Percentiles rank a stretch among this genome's conserved stretches.
Evolutionary conservation across 1,140 invertebrate genomes (phyloP).

Genomic region (Cydia splendana): DNA sequence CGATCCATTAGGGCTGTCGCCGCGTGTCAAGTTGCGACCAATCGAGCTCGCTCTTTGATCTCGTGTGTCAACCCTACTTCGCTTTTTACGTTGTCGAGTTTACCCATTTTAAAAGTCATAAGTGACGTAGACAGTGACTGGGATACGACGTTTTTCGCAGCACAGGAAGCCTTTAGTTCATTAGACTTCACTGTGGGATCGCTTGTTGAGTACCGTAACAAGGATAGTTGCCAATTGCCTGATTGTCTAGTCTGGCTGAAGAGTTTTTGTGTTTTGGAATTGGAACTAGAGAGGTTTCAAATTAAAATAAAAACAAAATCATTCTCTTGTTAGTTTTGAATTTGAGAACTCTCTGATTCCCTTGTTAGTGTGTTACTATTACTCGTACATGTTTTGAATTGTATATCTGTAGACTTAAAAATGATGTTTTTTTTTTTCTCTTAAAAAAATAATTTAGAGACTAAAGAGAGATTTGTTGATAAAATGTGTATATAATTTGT

Average conservation of each 20-base stretch:
- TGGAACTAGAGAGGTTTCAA: not conserved
- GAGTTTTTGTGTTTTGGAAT: not conserved
- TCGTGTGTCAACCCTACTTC: not conserved
- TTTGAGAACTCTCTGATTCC: no score
- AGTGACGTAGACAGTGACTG: not conserved
- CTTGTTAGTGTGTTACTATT: no score
- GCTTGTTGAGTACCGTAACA: not conserved
- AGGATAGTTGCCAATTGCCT: not conserved
- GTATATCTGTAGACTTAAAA: no score
- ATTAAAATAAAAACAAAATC: no score
- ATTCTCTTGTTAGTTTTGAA: no score
- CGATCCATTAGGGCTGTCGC: conserved; percentile 13
- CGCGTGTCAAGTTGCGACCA: not conserved
- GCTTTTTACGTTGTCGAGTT: not conserved
- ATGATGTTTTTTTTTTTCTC: no score
- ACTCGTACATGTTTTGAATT: no score
- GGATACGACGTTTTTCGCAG: not conserved
- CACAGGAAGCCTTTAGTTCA: not conserved
- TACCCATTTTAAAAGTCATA: not conserved
- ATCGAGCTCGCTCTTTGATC: conserved; percentile 11
- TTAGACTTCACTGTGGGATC: not conserved
- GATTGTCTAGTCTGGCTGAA: not conserved
- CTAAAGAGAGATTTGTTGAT: no score
- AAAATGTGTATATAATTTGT: no score
- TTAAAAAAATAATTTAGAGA: no score